Percentiles rank a stretch among this genome's conserved stretches.
phyloP scores from a whole-genome alignment of 1,140 invertebrate species.

The Plodia interpunctella region DNA sequence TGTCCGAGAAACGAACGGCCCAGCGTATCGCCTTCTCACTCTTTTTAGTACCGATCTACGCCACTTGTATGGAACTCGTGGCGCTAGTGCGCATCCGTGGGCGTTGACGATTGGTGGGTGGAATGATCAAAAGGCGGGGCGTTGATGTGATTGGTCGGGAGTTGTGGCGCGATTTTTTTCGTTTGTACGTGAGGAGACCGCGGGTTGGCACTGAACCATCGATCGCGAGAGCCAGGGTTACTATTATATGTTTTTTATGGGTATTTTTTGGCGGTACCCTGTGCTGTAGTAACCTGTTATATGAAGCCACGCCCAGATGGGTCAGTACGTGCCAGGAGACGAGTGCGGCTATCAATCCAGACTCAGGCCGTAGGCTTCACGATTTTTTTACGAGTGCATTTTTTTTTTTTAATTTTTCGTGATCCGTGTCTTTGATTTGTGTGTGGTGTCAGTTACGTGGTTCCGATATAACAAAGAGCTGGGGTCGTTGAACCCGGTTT shows the following conservation, averaged over 20 bases:
- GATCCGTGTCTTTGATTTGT: conserved; percentile 53
- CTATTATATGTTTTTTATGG: conserved; percentile 75
- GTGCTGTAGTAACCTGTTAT: conserved; percentile 68
- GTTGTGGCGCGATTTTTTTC: conserved; percentile 61
- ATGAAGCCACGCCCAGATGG: conserved; percentile 56
- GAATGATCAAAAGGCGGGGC: conserved; percentile 39
- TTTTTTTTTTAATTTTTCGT: conserved; percentile 47
- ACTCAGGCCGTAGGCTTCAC: conserved; percentile 53
- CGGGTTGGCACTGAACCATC: conserved; percentile 61
- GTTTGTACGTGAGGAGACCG: conserved; percentile 46
- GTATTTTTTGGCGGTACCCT: conserved; percentile 69
- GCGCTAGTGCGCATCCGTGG: conserved; percentile 46
- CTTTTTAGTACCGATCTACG: conserved; percentile 54
- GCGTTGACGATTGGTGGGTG: conserved; percentile 36
- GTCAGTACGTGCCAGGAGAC: conserved; percentile 47
- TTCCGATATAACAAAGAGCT: conserved; percentile 14
- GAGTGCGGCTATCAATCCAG: conserved; percentile 59
- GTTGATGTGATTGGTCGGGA: conserved; percentile 35
- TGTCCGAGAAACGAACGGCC: conserved; percentile 72
- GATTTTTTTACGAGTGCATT: conserved; percentile 50
- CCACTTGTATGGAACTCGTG: conserved; percentile 55
- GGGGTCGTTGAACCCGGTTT: conserved; percentile 11
- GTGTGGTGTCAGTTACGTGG: conserved; percentile 43
- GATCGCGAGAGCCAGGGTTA: conserved; percentile 59
- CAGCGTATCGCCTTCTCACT: conserved; percentile 53